Base-by-base conservation (phyloP, 2,888 invertebrate species). In the Hybos culiciformis region DNA sequence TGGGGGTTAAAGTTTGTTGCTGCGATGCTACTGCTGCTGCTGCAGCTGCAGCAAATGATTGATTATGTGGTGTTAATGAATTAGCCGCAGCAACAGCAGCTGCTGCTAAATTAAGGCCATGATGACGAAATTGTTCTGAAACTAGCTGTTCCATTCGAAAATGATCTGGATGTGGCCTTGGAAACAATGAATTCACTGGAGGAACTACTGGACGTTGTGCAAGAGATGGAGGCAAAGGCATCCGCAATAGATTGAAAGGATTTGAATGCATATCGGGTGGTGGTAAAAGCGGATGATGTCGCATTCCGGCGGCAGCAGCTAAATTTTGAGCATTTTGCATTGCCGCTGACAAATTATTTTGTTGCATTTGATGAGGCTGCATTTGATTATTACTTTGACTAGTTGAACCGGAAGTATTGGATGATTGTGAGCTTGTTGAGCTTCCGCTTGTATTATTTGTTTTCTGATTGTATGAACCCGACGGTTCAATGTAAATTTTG, bases 81-180 rank as follows among this genome's bases (percentile, higher is more conserved):
- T 78, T 80, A 5, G 71, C 72, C 6, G 68, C 70, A 33, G 78
- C 80, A 1, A 81, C 81, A 11, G 80, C 80, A 12, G 80, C 81
- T 15, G 83, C 83, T 41, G 83, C 83, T 53, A 84, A 63, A 56
- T 82, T 82, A 44, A 84, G 69, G 39, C 83, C 82, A 55, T 83
- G 82, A 53, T 83, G 82, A 37, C 86, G 76, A 57, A 85, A 83
- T 65, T 84, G 84, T 62, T 85, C 85, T 41, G 78, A 80, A 37
- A 85, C 83, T 44, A 85, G 70, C 60, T 86, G 84, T 62, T 88
- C 87, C 78, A 86, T 83, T 54, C 85, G 74, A 65, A 82, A 80
- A 61, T 83, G 84, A 57, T 82, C 80, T 58, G 83, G 83, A 59
- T 83, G 80, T 33, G 85, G 82, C 52, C 87, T 73, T 41, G 81